Conservation (phyloP, 2,797 vertebrate species). For the Staurois parvus region DNA sequence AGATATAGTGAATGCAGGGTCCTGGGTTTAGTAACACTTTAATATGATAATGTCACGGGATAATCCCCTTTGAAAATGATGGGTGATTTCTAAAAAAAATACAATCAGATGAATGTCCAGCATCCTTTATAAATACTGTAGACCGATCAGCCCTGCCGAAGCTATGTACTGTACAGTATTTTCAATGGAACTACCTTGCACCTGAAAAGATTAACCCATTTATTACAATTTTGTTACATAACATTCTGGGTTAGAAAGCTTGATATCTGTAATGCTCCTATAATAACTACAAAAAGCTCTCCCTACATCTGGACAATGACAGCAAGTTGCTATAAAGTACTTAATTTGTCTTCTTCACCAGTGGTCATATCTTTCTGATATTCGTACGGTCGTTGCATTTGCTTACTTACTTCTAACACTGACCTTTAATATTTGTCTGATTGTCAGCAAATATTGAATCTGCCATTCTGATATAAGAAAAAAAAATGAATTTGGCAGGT, state of each 20-base stretch:
- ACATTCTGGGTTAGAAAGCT: background rate
- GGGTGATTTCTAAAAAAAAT: no score
- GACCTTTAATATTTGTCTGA: constrained; percentile 30
- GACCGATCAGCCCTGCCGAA: no score
- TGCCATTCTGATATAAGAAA: background rate
- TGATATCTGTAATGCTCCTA: background rate
- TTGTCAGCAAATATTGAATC: constrained; percentile 23
- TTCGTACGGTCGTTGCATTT: background rate
- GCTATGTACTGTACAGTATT: background rate
- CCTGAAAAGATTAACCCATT: background rate
- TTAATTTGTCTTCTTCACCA: background rate
- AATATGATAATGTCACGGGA: no score
- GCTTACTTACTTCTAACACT: background rate
- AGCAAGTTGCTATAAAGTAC: background rate
- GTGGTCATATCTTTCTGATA: constrained; percentile 12
- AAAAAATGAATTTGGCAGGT: background rate
- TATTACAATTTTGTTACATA: background rate
- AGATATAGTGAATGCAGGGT: no score
- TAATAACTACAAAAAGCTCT: background rate
- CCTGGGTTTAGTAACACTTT: no score
- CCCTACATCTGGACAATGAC: background rate
- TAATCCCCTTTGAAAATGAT: no score
- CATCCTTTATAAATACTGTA: no score
- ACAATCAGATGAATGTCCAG: no score
- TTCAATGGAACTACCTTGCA: background rate